Base-by-base conservation (phyloP, 2,797 vertebrate genomes). In the Callimico goeldii region DNA sequence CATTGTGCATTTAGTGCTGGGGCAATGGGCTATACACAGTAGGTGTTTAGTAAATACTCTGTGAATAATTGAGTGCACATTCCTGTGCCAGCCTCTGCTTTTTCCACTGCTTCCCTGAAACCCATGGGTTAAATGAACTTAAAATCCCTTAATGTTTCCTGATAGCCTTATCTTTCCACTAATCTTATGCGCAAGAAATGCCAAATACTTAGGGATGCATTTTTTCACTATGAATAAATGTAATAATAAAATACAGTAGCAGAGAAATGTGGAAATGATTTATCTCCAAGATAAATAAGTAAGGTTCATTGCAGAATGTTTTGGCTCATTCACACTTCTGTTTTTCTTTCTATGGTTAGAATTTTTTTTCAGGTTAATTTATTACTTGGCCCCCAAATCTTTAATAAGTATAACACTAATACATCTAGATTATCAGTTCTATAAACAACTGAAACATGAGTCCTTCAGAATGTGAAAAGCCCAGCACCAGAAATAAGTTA, bases 321-420 rank as follows among this genome's bases (percentile, higher is more conserved):
- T 67, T n/a, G 17, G 14, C 81, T 88, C 13, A 48, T 82, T 90
- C 61, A 28, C 5, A 36, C 7, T 85, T 92, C 50, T 52, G 36
- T 81, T 89, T 90, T 75, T 20, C 46, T 93, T 94, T 89, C 9
- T 61, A 67, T 77, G 39, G 36, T 84, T n/a, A 50, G n/a, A 28
- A 57, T 90, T 93, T 64, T 92, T 84, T 90, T 84, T 95, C 39
- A 94, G 77, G 17, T 81, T 86, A 43, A 61, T 85, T 82, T 94
- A 67, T 83, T 89, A n/a, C 58, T 82, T 41, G 19, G 28, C 50
- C 55, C 46, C 5, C 26, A 67, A 52, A 55, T 97, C 76, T 95
- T 95, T 93, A 94, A 67, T 95, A 90, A 94, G 64, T 30, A 75
- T 91, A 87, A 81, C 36, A 81, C 76, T 33, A 33, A 17, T 92